Evolutionary conservation across 2,113 vertebrate genomes (phyloP).

Genomic region (Drymodes brunneopygia): DNA sequence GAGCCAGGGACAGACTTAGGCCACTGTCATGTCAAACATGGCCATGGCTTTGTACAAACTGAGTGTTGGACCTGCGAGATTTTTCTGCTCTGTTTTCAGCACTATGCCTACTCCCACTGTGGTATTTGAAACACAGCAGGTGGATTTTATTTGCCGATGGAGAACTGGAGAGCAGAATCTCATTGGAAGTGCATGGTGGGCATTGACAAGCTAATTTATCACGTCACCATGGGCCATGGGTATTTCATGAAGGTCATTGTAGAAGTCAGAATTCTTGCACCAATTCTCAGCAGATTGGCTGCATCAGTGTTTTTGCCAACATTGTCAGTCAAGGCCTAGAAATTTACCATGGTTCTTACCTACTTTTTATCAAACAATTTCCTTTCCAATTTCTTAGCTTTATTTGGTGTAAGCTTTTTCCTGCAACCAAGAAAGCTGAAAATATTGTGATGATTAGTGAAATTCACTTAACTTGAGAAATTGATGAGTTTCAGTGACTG

Average conservation of each 20-base stretch:
- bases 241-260: background rate
- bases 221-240: background rate
- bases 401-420: background rate
- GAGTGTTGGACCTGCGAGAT: fast-evolving
- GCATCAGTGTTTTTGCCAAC: background rate
- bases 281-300: background rate
- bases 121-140: background rate
- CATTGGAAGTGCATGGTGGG: background rate
- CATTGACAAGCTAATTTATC: background rate
- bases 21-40: background rate
- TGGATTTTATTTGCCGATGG: background rate
- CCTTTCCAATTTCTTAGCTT: background rate
- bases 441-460: background rate
- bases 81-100: background rate
- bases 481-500: background rate
- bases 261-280: background rate
- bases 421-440: background rate
- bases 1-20: background rate
- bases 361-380: background rate
- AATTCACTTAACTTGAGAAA: background rate
- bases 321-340: background rate
- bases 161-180: background rate
- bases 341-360: background rate
- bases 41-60: background rate
- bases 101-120: background rate